Conservation (phyloP, 2,113 vertebrate species). For the Saguinus midas region DNA sequence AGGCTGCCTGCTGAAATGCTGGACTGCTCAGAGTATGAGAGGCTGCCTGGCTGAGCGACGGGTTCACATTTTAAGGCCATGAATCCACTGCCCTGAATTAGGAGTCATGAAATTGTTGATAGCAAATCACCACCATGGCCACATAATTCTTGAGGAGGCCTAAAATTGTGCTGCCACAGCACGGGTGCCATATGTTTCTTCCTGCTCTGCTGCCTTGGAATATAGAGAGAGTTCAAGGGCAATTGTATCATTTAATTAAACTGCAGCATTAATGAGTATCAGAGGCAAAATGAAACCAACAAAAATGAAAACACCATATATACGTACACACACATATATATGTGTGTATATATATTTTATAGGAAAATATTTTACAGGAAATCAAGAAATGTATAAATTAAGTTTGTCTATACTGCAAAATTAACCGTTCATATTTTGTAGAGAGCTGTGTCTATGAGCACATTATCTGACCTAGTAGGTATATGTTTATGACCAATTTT, state of each 20-base stretch:
- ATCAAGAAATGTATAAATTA: not conserved
- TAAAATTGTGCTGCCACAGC: conserved; percentile 22
- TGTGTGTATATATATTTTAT: not conserved
- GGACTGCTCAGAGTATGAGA: conserved; percentile 46
- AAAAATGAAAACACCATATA: not conserved
- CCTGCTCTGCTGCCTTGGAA: conserved; percentile 71
- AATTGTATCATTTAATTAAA: conserved; percentile 63
- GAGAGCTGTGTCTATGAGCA: not conserved
- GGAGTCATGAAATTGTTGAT: conserved; percentile 68
- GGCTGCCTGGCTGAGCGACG: conserved; percentile 57
- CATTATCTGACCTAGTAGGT: not conserved
- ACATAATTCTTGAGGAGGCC: conserved; percentile 54
- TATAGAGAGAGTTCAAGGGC: conserved; percentile 63
- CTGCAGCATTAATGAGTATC: conserved; percentile 15
- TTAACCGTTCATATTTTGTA: not conserved
- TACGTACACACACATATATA: accelerated
- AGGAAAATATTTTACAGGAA: not conserved
- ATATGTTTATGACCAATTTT: not conserved
- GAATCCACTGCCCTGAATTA: conserved; percentile 53
- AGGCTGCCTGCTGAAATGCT: conserved; percentile 71
- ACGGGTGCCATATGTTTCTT: conserved; percentile 69
- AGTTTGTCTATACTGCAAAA: not conserved
- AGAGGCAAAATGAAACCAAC: conserved; percentile 1
- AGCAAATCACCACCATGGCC: conserved; percentile 53
- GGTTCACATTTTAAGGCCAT: conserved; percentile 46